These are phyloP conservation scores for Calephelis virginiensis DNA, from an alignment of 1,140 invertebrate genomes.

Conservation along the genomic window DNA sequence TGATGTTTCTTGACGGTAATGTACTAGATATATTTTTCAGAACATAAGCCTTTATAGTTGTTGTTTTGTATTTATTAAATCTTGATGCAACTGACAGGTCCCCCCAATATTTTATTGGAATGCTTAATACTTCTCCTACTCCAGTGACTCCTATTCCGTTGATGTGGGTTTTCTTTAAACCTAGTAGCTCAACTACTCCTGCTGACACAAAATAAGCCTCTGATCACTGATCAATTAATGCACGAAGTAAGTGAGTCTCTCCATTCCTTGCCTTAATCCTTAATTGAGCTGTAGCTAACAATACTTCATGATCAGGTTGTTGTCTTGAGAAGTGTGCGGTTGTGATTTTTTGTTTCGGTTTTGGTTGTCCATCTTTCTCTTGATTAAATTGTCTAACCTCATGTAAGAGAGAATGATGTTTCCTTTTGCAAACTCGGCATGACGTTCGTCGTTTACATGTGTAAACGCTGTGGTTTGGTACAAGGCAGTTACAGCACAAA, in stretches of 20 bases:
- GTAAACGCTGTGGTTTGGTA: conserved; percentile 31
- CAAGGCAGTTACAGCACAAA: conserved; percentile 37
- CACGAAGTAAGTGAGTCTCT: conserved; percentile 27
- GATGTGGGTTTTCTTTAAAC: conserved; percentile 28
- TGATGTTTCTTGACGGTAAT: conserved; percentile 31
- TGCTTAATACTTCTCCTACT: conserved; percentile 30
- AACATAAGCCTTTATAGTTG: conserved; percentile 31
- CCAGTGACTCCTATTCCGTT: conserved; percentile 36
- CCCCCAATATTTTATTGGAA: conserved; percentile 29
- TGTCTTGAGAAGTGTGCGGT: conserved; percentile 28
- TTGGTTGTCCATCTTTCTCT: conserved; percentile 17
- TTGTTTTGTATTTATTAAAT: conserved; percentile 12
- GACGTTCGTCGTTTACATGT: conserved; percentile 31
- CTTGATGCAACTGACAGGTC: conserved; percentile 25
- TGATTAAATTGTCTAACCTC: conserved; percentile 17
- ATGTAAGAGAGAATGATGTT: conserved; percentile 36
- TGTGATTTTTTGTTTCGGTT: conserved; percentile 23
- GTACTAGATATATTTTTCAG: conserved; percentile 29
- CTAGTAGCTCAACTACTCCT: conserved; percentile 30
- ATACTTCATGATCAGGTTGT: conserved; percentile 31
- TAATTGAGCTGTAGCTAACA: conserved; percentile 36
- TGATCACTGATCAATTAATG: conserved; percentile 32
- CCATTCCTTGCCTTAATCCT: conserved; percentile 28
- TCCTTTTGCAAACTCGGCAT: conserved; percentile 35
- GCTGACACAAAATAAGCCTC: conserved; percentile 32